Evolutionary conservation across 1,140 invertebrate genomes (phyloP).

Genomic region (Cryptotermes secundus): DNA sequence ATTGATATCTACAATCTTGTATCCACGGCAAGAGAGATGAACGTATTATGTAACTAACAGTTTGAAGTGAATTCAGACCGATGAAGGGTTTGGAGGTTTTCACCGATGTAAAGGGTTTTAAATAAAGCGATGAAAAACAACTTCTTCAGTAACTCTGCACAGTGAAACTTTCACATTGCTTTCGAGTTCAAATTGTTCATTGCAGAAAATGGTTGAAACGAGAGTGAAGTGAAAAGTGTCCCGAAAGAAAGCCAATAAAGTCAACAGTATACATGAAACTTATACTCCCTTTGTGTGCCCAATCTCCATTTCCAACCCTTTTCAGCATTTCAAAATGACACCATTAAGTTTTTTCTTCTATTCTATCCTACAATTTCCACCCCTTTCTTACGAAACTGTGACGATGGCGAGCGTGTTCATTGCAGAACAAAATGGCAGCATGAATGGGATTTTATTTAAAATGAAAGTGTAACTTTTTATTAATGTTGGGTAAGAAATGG

Average conservation of each 20-base stretch:
- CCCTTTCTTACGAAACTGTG: background rate
- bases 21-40: background rate
- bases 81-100: background rate
- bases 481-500: background rate
- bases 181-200: slow-evolving; percentile 3
- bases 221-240: background rate
- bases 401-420: background rate
- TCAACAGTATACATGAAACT: background rate
- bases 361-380: background rate
- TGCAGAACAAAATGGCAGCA: background rate
- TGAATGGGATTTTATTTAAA: background rate
- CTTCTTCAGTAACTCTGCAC: background rate
- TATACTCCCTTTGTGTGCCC: background rate
- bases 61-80: background rate
- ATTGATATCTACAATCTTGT: background rate
- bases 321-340: background rate
- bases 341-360: background rate
- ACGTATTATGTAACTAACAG: background rate
- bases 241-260: background rate
- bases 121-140: background rate
- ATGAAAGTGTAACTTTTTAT: background rate
- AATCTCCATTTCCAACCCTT: background rate
- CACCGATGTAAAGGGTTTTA: background rate
- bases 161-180: background rate
- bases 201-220: background rate